These are phyloP conservation scores for Falco naumanni DNA, from an alignment of 2,797 vertebrate genomes.

Conservation along the genomic window DNA sequence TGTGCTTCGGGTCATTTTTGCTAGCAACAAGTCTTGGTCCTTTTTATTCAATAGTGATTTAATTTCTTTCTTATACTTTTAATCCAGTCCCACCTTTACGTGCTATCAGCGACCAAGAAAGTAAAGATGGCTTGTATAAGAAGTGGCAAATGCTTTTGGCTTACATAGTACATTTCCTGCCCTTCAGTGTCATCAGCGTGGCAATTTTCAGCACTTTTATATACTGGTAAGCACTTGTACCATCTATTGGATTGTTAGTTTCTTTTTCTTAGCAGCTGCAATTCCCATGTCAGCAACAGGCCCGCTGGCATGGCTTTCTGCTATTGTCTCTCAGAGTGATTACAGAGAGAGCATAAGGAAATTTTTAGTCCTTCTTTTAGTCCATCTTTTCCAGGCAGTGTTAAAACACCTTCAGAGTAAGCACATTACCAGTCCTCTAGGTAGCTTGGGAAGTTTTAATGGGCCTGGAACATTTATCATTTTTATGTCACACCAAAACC, in stretches of 20 bases:
- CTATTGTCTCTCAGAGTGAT: not conserved
- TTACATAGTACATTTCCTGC: constrained; percentile 90
- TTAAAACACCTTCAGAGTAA: not conserved
- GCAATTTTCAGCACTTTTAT: constrained; percentile 86
- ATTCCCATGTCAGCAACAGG: not conserved
- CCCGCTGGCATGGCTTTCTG: not conserved
- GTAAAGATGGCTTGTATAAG: constrained; percentile 92
- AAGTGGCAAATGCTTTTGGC: constrained; percentile 97
- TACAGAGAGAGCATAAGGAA: not conserved
- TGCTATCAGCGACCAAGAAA: constrained; percentile 93
- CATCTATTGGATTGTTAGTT: not conserved
- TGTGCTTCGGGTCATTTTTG: not conserved
- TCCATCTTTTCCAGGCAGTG: not conserved
- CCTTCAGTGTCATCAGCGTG: constrained; percentile 89
- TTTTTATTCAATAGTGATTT: not conserved
- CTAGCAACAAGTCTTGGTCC: not conserved
- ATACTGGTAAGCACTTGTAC: constrained; percentile 87
- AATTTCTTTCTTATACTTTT: not conserved
- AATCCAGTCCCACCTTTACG: constrained; percentile 87
- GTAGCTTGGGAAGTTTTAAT: not conserved
- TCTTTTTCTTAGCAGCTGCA: not conserved
- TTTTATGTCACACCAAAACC: not conserved
- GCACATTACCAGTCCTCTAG: not conserved
- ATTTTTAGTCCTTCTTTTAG: not conserved
- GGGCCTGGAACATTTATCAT: not conserved